These are phyloP conservation scores for Neopipo cinnamomea DNA, from an alignment of 2,113 vertebrate species.

Conservation along the genomic window DNA sequence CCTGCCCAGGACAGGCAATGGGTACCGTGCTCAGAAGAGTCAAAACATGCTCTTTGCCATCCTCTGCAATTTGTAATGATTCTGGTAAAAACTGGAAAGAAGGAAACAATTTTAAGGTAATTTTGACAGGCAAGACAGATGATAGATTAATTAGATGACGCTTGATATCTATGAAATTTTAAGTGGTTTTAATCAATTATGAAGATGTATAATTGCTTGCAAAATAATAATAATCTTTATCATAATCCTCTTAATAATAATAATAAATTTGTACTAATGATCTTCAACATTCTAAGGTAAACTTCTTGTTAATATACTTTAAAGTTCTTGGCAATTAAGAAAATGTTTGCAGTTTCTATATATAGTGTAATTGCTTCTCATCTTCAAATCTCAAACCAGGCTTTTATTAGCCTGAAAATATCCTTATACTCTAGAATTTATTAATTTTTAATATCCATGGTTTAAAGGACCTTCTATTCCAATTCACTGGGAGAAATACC, in stretches of 20 bases:
- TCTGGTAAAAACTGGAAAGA: slow-evolving; percentile 79
- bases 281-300: background rate
- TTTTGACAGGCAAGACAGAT: background rate
- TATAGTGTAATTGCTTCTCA: background rate
- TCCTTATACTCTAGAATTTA: background rate
- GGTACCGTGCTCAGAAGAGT: slow-evolving; percentile 79
- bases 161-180: background rate
- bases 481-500: background rate
- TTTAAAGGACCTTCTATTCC: background rate
- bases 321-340: background rate
- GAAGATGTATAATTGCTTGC: background rate
- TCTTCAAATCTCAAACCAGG: background rate
- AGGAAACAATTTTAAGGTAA: background rate
- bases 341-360: background rate
- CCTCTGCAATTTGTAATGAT: slow-evolving; percentile 76
- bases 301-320: background rate
- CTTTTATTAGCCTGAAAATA: background rate
- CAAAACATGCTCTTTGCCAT: slow-evolving; percentile 76
- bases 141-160: background rate
- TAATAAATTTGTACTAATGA: background rate
- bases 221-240: background rate
- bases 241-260: background rate
- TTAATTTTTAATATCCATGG: background rate
- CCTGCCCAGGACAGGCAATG: slow-evolving; percentile 22
- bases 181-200: background rate